Percentiles rank a stretch among this genome's conserved stretches.
Evolutionary conservation across 1,140 invertebrate species (phyloP).

Genomic region (Archivesica marissinica): DNA sequence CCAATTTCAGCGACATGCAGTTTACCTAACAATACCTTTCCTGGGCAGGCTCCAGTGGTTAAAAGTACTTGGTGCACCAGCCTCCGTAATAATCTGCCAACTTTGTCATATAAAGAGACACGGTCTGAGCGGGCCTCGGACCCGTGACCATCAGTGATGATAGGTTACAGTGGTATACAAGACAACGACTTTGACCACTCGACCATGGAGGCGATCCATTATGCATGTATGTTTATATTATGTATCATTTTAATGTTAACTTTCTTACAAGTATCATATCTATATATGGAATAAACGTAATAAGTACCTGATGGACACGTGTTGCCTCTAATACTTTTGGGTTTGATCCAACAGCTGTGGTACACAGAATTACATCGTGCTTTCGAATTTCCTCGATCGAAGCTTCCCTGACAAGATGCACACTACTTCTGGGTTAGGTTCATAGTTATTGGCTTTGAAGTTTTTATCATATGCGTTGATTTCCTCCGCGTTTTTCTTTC

Average conservation of each 20-base stretch:
- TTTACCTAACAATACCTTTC: too few relatives aligned
- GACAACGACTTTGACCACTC: too few relatives aligned
- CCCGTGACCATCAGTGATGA: too few relatives aligned
- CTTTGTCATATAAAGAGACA: too few relatives aligned
- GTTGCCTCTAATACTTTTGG: slow-evolving; percentile 55
- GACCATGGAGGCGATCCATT: too few relatives aligned
- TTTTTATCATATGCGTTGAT: slow-evolving; percentile 59
- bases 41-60: too few relatives aligned
- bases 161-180: too few relatives aligned
- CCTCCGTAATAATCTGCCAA: too few relatives aligned
- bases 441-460: slow-evolving; percentile 51
- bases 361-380: slow-evolving; percentile 72
- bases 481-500: slow-evolving; percentile 65
- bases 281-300: neutral
- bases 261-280: neutral
- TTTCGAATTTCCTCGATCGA: slow-evolving; percentile 65
- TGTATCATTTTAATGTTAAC: neutral
- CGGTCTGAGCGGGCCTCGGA: too few relatives aligned
- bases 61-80: too few relatives aligned
- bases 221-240: neutral
- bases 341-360: slow-evolving; percentile 66
- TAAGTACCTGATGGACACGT: slow-evolving; percentile 46
- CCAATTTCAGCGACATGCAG: too few relatives aligned
- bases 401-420: slow-evolving; percentile 40
- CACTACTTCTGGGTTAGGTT: slow-evolving; percentile 25